These are phyloP conservation scores for Tolmerus cingulatus DNA, from an alignment of 2,888 invertebrate species.

Conservation along the genomic window DNA sequence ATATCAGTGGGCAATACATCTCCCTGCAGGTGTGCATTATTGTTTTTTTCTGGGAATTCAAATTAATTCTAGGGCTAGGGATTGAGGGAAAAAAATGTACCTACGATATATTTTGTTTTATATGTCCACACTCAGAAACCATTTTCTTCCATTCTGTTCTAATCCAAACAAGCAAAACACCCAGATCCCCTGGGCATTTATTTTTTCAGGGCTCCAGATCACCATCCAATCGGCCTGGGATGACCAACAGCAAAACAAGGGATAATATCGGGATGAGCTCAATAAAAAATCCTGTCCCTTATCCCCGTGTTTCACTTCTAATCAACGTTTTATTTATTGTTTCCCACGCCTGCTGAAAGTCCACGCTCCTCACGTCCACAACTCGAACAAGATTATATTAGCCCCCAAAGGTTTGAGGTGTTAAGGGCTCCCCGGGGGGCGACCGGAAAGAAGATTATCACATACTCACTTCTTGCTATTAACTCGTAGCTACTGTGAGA, in stretches of 20 bases:
- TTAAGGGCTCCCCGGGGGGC: constrained; percentile 22
- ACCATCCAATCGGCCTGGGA: background rate
- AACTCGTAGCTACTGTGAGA: constrained; percentile 13
- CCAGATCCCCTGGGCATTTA: background rate
- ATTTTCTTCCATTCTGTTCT: background rate
- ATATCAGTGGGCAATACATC: constrained; percentile 31
- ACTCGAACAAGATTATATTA: constrained; percentile 38
- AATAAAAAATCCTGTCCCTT: constrained; percentile 19
- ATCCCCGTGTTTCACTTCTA: background rate
- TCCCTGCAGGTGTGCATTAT: constrained; percentile 36
- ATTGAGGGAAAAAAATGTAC: background rate
- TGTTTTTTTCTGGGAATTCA: background rate
- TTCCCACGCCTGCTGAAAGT: constrained; percentile 20
- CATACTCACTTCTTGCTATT: constrained; percentile 24
- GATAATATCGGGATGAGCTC: background rate
- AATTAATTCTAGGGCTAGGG: background rate
- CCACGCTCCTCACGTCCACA: constrained; percentile 22
- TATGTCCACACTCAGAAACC: background rate
- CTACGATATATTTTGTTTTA: background rate
- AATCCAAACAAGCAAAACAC: background rate
- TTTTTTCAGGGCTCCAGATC: background rate
- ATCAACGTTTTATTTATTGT: constrained; percentile 41
- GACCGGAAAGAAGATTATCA: constrained; percentile 6
- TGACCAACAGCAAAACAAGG: background rate
- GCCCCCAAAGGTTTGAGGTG: constrained; percentile 41